Evolutionary conservation across 2,888 invertebrate species (phyloP), one percentile per base, ranked within the genome.

Genomic region (Amphipyra tragopoginis): DNA sequence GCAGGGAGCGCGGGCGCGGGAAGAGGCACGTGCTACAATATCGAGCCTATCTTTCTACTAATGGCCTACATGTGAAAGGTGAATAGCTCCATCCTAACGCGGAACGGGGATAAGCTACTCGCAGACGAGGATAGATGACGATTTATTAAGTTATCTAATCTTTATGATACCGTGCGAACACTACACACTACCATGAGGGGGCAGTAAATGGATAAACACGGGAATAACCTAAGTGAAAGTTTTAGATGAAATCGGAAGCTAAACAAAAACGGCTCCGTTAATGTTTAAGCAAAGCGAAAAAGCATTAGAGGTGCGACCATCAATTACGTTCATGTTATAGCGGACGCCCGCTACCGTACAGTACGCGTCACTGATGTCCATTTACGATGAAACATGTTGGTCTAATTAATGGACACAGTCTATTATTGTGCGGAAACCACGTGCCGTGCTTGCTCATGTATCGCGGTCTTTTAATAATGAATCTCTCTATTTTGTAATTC

Each of bases 11-110:
- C 58, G 77, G 66, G 66, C 67, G 78, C 54, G 67, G 71, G 75
- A 79, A 80, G 81, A 79, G 83, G 83, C 86, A 82, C 87, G 86
- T 85, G 87, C 86, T 87, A 87, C 88, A 88, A 86, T 91, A 91
- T 89, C 86, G 85, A 88, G 90, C 89, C 90, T 93, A 92, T 92
- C 91, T 90, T 88, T 86, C 86, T 89, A 88, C 91, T 93, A 93
- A 93, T 90, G 90, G 89, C 88, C 88, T 90, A 90, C 89, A 93
- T 90, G 89, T 88, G 90, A 91, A 92, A 92, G 91, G 92, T 90
- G 90, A 93, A 93, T 89, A 86, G 88, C 89, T 89, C 83, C 84
- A 87, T 90, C 84, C 80, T 81, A 85, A 85, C 79, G 82, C 80
- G 82, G 78, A 85, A 86, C 86, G 86, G 74, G 85, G 84, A 86